Evolutionary conservation across 2,888 invertebrate genomes (phyloP).

Genomic region (Amiota communis): DNA sequence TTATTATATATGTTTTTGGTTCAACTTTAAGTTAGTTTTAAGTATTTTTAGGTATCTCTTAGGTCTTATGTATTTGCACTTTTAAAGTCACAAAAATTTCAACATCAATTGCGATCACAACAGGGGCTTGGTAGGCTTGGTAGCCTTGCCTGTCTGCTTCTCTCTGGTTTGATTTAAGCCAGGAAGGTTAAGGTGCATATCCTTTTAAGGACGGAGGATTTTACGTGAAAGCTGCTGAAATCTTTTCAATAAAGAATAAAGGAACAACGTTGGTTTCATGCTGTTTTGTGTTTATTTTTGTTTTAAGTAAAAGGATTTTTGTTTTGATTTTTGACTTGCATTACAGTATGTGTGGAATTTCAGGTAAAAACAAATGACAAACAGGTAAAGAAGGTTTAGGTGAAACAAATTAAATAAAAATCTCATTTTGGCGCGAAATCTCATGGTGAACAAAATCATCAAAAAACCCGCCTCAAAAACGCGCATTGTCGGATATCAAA

Average conservation of each 20-base stretch:
- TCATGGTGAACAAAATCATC: too few species aligned
- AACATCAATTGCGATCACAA: not conserved
- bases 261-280: slow-evolving; percentile 20
- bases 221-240: too few species aligned
- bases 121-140: not conserved
- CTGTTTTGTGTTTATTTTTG: not conserved
- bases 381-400: not conserved
- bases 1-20: not conserved
- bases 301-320: not conserved
- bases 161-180: too few species aligned
- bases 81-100: slow-evolving; percentile 29
- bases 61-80: slow-evolving; percentile 6
- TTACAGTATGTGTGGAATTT: slow-evolving; percentile 7
- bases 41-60: not conserved
- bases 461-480: not conserved
- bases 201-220: too few species aligned
- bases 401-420: not conserved
- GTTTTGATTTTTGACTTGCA: slow-evolving; percentile 6
- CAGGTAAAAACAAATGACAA: not conserved
- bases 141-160: too few species aligned
- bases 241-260: too few species aligned
- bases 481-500: not conserved
- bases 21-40: slow-evolving; percentile 12
- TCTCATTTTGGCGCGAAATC: too few species aligned
- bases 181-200: too few species aligned